Conservation (phyloP, 2,888 invertebrate species). For the Coelopa pilipes region DNA sequence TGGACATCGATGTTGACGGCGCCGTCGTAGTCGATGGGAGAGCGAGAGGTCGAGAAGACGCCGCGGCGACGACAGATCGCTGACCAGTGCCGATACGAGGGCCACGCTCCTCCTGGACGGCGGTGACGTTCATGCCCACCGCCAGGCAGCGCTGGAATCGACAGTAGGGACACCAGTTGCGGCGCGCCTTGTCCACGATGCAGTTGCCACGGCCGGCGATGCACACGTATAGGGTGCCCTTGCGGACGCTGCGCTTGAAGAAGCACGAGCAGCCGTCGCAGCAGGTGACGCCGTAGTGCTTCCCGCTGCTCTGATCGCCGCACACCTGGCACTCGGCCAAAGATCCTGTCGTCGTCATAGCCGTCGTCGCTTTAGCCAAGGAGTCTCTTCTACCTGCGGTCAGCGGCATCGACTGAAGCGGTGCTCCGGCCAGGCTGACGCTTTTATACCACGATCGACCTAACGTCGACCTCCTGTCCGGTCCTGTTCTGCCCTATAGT, state of each 20-base stretch:
- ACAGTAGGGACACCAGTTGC: slow-evolving; percentile 91
- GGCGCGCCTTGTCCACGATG: slow-evolving; percentile 80
- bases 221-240: slow-evolving; percentile 79
- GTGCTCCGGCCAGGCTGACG: too few species aligned
- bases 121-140: slow-evolving; percentile 82
- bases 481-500: neutral
- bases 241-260: slow-evolving; percentile 84
- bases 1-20: slow-evolving; percentile 12
- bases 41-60: neutral
- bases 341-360: neutral
- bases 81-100: slow-evolving; percentile 68
- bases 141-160: slow-evolving; percentile 81
- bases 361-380: too few species aligned
- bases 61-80: neutral
- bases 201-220: slow-evolving; percentile 82
- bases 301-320: slow-evolving; percentile 84
- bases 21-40: neutral
- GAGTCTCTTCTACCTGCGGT: too few species aligned
- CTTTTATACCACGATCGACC: too few species aligned
- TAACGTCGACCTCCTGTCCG: neutral
- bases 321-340: slow-evolving; percentile 75
- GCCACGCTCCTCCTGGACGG: slow-evolving; percentile 87
- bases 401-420: too few species aligned
- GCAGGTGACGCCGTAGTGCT: slow-evolving; percentile 85
- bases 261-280: slow-evolving; percentile 93